These are phyloP conservation scores for Triplophysa bombifrons DNA, from an alignment of 2,797 vertebrate genomes.

Conservation along the genomic window DNA sequence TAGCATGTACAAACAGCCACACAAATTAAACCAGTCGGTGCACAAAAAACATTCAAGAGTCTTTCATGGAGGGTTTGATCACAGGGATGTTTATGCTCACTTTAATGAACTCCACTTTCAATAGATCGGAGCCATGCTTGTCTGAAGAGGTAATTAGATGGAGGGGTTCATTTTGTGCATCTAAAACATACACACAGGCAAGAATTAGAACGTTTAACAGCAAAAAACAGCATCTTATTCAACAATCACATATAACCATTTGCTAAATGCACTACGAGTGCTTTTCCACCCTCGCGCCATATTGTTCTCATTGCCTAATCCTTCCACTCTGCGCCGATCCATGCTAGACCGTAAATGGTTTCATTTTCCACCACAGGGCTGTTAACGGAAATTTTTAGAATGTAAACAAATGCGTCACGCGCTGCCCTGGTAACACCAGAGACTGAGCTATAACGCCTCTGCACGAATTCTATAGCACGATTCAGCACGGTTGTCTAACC, in stretches of 20 bases:
- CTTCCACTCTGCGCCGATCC: too few species aligned
- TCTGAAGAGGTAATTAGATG: constrained; percentile 90
- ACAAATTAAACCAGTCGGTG: constrained; percentile 5
- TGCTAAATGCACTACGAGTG: neutral
- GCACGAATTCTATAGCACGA: too few species aligned
- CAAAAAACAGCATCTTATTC: neutral
- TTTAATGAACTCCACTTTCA: constrained; percentile 93
- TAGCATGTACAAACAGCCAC: neutral
- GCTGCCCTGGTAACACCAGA: too few species aligned
- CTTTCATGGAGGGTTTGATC: constrained; percentile 11
- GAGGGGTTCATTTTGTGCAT: constrained; percentile 74
- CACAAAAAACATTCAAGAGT: neutral
- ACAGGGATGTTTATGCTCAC: constrained; percentile 67
- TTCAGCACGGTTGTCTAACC: too few species aligned
- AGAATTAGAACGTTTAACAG: neutral
- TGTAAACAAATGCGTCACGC: too few species aligned
- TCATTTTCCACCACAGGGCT: too few species aligned
- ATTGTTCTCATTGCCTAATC: too few species aligned
- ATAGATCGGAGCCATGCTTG: constrained; percentile 82
- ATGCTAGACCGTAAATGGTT: too few species aligned
- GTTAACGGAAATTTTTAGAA: too few species aligned
- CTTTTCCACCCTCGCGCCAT: too few species aligned
- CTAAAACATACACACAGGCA: constrained; percentile 62
- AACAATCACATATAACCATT: neutral
- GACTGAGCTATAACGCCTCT: too few species aligned